Evolutionary conservation across 1,140 invertebrate species (phyloP).

Genomic region (Stegodyphus mimosarum): DNA sequence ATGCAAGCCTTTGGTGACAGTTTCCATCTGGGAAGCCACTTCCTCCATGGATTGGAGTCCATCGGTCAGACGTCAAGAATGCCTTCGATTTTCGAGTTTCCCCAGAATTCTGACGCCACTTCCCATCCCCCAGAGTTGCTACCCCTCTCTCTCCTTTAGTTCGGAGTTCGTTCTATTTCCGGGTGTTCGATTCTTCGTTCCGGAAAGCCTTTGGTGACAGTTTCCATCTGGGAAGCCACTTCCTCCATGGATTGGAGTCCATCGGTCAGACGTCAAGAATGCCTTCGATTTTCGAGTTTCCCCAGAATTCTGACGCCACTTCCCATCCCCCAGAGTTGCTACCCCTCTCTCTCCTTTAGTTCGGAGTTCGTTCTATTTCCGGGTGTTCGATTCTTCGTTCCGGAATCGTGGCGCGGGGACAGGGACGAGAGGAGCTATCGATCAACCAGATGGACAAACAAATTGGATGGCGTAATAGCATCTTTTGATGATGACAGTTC

Average conservation of each 20-base stretch:
- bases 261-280: constrained; percentile 38
- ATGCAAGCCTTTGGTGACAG: neutral
- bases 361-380: constrained; percentile 33
- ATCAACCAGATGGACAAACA: constrained; percentile 28
- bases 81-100: constrained; percentile 38
- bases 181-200: constrained; percentile 2
- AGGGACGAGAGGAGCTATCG: constrained; percentile 5
- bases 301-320: constrained; percentile 31
- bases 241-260: neutral
- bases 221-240: no score
- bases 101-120: constrained; percentile 31
- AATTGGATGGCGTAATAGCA: constrained; percentile 30
- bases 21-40: no score
- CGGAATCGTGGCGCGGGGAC: neutral
- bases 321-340: neutral
- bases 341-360: no score
- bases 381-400: constrained; percentile 2
- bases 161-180: constrained; percentile 33
- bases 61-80: constrained; percentile 38
- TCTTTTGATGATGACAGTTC: constrained; percentile 30
- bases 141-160: no score
- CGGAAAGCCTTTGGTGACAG: neutral
- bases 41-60: neutral
- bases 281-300: constrained; percentile 38
- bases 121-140: neutral